A percentile compares a stretch with the other conserved stretches of the same genome.
These are phyloP conservation scores for Chromoteleia sp. DNA, from an alignment of 2,888 invertebrate species.

Conservation along the genomic window DNA sequence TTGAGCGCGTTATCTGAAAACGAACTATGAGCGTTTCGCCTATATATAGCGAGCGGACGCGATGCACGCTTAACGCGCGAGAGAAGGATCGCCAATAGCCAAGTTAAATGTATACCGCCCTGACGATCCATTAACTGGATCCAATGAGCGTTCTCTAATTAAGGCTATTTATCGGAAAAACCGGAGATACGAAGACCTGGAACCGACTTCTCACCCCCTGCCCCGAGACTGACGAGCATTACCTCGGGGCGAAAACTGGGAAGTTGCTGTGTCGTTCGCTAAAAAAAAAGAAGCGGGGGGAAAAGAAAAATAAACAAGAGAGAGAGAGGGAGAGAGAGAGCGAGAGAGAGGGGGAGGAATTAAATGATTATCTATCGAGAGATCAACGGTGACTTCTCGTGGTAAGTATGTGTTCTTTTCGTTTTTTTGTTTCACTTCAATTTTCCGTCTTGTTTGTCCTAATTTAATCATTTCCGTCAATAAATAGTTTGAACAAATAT, in stretches of 20 bases:
- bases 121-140: conserved; percentile 81
- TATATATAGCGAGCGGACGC: conserved; percentile 56
- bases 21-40: conserved; percentile 66
- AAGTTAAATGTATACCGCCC: conserved; percentile 76
- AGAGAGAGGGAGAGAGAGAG: too few species aligned
- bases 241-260: conserved; percentile 74
- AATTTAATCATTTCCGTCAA: neutral
- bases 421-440: conserved; percentile 26
- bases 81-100: conserved; percentile 69
- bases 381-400: conserved; percentile 67
- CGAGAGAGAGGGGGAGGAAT: conserved; percentile 68
- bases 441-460: conserved; percentile 41
- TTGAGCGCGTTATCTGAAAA: conserved; percentile 69
- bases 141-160: conserved; percentile 81
- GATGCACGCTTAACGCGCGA: conserved; percentile 33
- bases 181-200: conserved; percentile 72
- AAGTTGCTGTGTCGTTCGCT: conserved; percentile 74
- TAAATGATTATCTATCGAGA: conserved; percentile 69
- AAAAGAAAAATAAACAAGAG: conserved; percentile 69
- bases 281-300: conserved; percentile 50
- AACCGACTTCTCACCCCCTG: conserved; percentile 55
- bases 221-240: conserved; percentile 68
- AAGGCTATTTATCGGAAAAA: conserved; percentile 81
- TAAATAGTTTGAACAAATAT: too few species aligned
- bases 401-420: conserved; percentile 51